Conservation (phyloP, 2,113 vertebrate species). For the Oreocharis arfaki region DNA sequence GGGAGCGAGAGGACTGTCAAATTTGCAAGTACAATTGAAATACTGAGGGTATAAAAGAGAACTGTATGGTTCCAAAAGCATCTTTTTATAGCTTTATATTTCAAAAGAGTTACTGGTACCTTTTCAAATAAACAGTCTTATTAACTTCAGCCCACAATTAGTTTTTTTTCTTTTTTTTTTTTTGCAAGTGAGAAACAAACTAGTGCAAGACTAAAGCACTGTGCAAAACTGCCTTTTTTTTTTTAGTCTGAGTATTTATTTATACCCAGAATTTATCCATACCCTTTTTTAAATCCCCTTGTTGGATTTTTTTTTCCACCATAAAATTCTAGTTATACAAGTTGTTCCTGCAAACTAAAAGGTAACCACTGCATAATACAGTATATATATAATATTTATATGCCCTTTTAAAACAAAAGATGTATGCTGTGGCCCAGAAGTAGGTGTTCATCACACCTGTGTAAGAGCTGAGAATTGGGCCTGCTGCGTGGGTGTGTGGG, state of each 20-base stretch:
- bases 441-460: not conserved
- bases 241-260: constrained; percentile 94
- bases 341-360: constrained; percentile 74
- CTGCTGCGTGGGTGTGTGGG: not conserved
- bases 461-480: not conserved
- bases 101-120: constrained; percentile 64
- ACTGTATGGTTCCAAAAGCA: constrained; percentile 60
- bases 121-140: constrained; percentile 65
- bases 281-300: constrained; percentile 70
- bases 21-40: constrained; percentile 50
- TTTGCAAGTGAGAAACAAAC: constrained; percentile 82
- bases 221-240: constrained; percentile 96
- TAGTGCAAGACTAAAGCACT: constrained; percentile 94
- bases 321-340: constrained; percentile 73
- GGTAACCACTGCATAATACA: constrained; percentile 73
- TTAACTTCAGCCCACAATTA: constrained; percentile 52
- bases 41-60: constrained; percentile 53
- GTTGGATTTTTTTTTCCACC: constrained; percentile 69
- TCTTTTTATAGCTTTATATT: constrained; percentile 59
- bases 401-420: constrained; percentile 68
- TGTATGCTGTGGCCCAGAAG: not conserved
- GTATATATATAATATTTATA: constrained; percentile 46
- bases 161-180: constrained; percentile 16
- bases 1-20: not conserved
- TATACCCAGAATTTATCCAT: constrained; percentile 86